Base-by-base conservation (phyloP, 2,888 invertebrate genomes). In the Tridacna crocea region DNA sequence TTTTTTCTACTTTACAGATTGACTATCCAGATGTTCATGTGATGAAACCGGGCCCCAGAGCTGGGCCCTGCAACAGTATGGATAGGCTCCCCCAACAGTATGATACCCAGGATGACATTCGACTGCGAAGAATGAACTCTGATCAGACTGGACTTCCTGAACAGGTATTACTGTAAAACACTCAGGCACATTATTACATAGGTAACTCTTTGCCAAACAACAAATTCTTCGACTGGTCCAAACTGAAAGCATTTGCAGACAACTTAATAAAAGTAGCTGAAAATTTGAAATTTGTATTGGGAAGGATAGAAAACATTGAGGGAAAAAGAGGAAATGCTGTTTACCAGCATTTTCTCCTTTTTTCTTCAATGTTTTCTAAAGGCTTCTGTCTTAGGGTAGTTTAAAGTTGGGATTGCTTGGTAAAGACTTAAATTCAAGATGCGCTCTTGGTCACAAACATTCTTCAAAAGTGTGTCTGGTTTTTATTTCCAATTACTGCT, bases 1-100 rank as follows among this genome's bases (percentile, higher is more conserved):
- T 61, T 17, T 3, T 17, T 66, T 66, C n/a, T 66, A 17, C 46
- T 36, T 36, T 36, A 36, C 95, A 97, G 97, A 96, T 97, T 94
- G 96, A 97, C 95, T 96, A 96, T 94, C 96, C 96, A 88, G 96
- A 96, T 92, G 95, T 95, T 77, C 92, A 92, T 82, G 88, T 91
- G 81, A 92, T 91, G 94, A 93, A 93, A 90, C 87, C 91, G 74
- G 85, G 90, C 83, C 91, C 84, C 17, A 85, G 88, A 48, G 87
- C 82, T 75, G 88, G 84, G 24, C 84, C 76, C 58, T 89, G 88
- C 79, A 82, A 87, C 75, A 86, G 81, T 46, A 88, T 89, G 87
- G 93, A 92, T 84, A 85, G 94, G 81, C 93, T 93, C 81, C 90
- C 92, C 78, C 89, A 94, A 75, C 91, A 92, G 26, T 90, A 92